Evolutionary conservation across 2,113 vertebrate species (phyloP), one percentile per base, ranked within the genome.

Genomic region (Gnathonemus longibarbis): DNA sequence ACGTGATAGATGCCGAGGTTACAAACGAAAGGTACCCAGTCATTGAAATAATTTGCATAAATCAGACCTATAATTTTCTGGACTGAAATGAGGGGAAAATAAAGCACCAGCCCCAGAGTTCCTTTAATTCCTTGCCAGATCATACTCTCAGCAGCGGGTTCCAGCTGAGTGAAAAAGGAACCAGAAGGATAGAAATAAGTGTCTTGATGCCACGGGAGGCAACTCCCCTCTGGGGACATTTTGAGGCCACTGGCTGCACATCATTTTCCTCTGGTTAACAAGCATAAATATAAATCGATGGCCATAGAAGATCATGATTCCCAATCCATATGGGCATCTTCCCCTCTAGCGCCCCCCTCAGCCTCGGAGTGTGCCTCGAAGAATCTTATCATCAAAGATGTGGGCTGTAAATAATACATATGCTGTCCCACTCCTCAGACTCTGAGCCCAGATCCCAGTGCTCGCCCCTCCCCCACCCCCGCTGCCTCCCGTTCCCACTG

Each of bases 251-350:
- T 77, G 56, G 27, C 49, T n/a, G 6, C 35, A 53, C 46, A 39
- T 87, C 84, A 35, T 56, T 83, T 53, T 87, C 89, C 58, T 87
- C 85, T 87, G 10, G 21, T 84, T 74, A 87, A 83, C 85, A 88
- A 80, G 85, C 42, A 66, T 35, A 53, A 10, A 49, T 53, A 49
- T 46, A 80, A 88, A 56, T 56, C 31, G 3, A 13, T 17, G 5
- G 27, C 85, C 31, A 53, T 7, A 35, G 9, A 87, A 39, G 49
- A 87, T 45, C 7, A 21, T 9, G 35, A 24, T 17, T 45, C n/a
- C 21, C 46, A 15, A 35, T 74, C 46, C 58, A 45, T 15, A 56
- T 3, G 62, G 84, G 42, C 62, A 56, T 15, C 35, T 21, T 45
- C 48, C 42, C 50, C 52, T n/a, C 6, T 9, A 84, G 11, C 17